Conservation (phyloP, 2,888 invertebrate genomes). For the Oxytorus armatus region DNA sequence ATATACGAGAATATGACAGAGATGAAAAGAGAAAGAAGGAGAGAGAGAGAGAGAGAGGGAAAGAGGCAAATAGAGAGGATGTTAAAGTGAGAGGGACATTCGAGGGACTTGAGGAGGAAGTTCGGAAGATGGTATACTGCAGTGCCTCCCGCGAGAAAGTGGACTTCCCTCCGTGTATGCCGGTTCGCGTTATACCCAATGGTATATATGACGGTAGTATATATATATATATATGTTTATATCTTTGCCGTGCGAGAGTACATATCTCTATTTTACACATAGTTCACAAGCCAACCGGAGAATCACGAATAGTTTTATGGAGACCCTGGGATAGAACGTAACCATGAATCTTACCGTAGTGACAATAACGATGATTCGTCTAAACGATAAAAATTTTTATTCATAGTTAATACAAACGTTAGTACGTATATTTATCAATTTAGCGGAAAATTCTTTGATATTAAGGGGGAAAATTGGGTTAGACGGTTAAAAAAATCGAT, state of each 20-base stretch:
- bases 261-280: not conserved
- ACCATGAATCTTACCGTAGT: not conserved
- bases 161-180: slow-evolving; percentile 46
- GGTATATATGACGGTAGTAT: slow-evolving; percentile 9
- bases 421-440: too few relatives aligned
- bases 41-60: slow-evolving; percentile 10
- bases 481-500: too few relatives aligned
- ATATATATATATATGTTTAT: not conserved
- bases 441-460: too few relatives aligned
- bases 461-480: too few relatives aligned
- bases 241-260: too few relatives aligned
- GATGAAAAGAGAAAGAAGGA: slow-evolving; percentile 10
- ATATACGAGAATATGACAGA: slow-evolving; percentile 4
- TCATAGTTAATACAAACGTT: not conserved
- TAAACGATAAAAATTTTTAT: not conserved
- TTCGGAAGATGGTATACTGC: slow-evolving; percentile 54
- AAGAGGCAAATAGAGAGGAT: slow-evolving; percentile 1
- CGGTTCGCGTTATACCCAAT: slow-evolving; percentile 24
- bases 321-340: not conserved
- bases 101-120: slow-evolving; percentile 52
- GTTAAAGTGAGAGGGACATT: slow-evolving; percentile 52
- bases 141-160: slow-evolving; percentile 57
- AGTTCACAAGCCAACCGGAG: not conserved
- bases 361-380: not conserved
- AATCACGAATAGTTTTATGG: slow-evolving; percentile 7